phyloP scores from a whole-genome alignment of 2,888 invertebrate species.

The Drosophila infuscata region DNA sequence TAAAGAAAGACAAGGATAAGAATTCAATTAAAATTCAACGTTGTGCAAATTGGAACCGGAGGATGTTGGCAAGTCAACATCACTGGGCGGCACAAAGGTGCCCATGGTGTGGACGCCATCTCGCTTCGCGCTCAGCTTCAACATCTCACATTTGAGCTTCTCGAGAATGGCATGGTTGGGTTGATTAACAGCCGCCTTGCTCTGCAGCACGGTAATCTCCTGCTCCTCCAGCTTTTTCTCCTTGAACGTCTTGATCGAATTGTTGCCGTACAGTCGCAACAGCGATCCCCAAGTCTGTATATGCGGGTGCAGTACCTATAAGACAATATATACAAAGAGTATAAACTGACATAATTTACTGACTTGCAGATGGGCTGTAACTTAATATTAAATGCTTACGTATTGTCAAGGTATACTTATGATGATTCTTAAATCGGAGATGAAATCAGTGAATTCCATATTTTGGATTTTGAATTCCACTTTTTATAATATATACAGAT shows the following conservation, averaged over 20 bases:
- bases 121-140: conserved; percentile 89
- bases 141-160: conserved; percentile 93
- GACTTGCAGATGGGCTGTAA: background rate
- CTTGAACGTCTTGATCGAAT: conserved; percentile 95
- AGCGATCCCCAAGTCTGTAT: conserved; percentile 97
- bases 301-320: conserved; percentile 95
- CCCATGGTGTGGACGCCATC: conserved; percentile 88
- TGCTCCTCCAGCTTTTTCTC: conserved; percentile 97
- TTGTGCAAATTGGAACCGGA: conserved; percentile 92
- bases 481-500: background rate
- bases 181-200: conserved; percentile 94
- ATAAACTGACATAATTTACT: background rate
- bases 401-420: background rate
- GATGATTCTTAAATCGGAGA: background rate
- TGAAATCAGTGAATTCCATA: background rate
- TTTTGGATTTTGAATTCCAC: background rate
- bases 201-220: conserved; percentile 95
- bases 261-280: conserved; percentile 95
- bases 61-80: conserved; percentile 88
- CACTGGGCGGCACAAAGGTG: conserved; percentile 88
- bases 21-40: conserved; percentile 88
- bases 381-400: background rate
- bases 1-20: conserved; percentile 18
- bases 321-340: conserved; percentile 15
- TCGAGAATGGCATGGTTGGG: conserved; percentile 96